Percentiles rank a stretch among this genome's conserved stretches.
These are phyloP conservation scores for Macroramphosus scolopax DNA, from an alignment of 2,797 vertebrate species.

Conservation along the genomic window DNA sequence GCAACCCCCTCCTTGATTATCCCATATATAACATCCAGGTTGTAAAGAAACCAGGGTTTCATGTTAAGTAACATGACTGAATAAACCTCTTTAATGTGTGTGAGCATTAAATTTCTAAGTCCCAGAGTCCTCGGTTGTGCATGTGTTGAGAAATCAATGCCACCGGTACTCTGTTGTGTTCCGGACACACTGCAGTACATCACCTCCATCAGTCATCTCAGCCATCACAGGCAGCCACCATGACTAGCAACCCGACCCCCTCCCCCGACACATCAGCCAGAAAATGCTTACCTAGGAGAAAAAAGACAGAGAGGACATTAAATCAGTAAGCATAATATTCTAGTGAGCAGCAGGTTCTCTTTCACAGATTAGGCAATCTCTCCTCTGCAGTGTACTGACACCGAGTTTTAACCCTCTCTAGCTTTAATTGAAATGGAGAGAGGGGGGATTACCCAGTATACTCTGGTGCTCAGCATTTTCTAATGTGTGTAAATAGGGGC, in stretches of 20 bases:
- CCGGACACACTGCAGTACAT: constrained; percentile 72
- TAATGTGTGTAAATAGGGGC: constrained; percentile 51
- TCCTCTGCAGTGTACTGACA: constrained; percentile 64
- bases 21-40: too few relatives aligned
- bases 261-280: constrained; percentile 56
- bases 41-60: background rate
- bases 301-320: constrained; percentile 77
- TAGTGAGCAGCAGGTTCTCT: constrained; percentile 67
- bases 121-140: constrained; percentile 35
- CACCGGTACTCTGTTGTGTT: constrained; percentile 63
- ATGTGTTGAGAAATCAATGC: constrained; percentile 56
- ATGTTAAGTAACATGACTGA: too few relatives aligned
- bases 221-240: constrained; percentile 64
- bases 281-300: constrained; percentile 84
- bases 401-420: constrained; percentile 65
- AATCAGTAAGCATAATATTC: constrained; percentile 77
- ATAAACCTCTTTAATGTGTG: background rate
- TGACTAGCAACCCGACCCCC: constrained; percentile 62
- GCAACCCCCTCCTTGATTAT: too few relatives aligned
- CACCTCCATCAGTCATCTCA: constrained; percentile 79
- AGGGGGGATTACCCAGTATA: constrained; percentile 70
- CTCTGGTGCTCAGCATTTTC: constrained; percentile 61
- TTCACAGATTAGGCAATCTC: constrained; percentile 79
- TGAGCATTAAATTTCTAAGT: constrained; percentile 34
- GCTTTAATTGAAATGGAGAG: constrained; percentile 71